phyloP scores from a whole-genome alignment of 2,797 vertebrate species.

The Sitta carolinensis region DNA sequence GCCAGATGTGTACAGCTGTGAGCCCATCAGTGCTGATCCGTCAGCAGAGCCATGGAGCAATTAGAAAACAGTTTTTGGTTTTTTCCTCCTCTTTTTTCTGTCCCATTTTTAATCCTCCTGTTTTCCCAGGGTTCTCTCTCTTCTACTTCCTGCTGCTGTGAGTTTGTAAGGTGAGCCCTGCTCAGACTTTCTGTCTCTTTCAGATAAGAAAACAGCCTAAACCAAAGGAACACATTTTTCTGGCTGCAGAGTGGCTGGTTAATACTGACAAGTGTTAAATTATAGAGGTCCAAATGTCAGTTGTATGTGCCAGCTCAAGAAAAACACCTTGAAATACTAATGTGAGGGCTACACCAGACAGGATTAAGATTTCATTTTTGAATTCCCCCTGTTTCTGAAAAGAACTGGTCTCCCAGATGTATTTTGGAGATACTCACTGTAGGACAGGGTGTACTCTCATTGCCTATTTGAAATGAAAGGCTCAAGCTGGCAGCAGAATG shows the following conservation, averaged over 20 bases:
- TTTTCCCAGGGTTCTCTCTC: neutral
- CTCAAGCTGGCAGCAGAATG: neutral
- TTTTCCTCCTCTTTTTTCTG: neutral
- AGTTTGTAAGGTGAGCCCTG: neutral
- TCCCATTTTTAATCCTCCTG: neutral
- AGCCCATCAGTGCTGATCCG: neutral
- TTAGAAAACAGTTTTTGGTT: neutral
- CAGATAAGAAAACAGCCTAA: slow-evolving; percentile 29
- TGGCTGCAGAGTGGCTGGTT: neutral
- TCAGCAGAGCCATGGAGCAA: neutral
- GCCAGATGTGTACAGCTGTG: slow-evolving; percentile 55
- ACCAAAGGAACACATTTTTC: neutral
- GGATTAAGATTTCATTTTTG: neutral
- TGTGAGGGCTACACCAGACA: neutral
- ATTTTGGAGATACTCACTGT: neutral
- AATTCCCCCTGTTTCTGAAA: neutral
- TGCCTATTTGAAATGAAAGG: neutral
- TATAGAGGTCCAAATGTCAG: neutral
- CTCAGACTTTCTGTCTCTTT: slow-evolving; percentile 11
- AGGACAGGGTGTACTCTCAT: neutral
- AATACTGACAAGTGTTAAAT: neutral
- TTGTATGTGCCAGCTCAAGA: neutral
- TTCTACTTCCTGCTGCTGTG: neutral
- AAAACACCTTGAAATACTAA: neutral
- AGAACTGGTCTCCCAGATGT: neutral